phyloP scores from a whole-genome alignment of 2,797 vertebrate species.

The Galaxias olidus region DNA sequence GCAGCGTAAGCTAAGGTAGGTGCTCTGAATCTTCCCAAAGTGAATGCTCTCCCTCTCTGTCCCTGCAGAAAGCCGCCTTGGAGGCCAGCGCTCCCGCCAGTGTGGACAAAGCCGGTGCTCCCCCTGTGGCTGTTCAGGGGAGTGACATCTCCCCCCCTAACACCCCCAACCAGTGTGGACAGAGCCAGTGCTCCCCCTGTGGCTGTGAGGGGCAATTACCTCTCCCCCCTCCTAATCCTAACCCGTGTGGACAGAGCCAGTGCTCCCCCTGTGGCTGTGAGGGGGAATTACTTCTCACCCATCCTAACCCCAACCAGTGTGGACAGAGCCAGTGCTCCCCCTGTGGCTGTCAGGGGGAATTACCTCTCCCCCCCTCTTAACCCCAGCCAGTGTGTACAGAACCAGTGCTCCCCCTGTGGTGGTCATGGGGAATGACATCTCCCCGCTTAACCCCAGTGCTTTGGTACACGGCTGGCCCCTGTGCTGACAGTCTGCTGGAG shows the following conservation, averaged over 20 bases:
- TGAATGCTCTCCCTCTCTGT: slow-evolving; percentile 44
- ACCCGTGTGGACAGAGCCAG: slow-evolving; percentile 49
- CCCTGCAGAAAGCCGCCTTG: slow-evolving; percentile 61
- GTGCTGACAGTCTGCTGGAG: slow-evolving; percentile 28
- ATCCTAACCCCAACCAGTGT: slow-evolving; percentile 51
- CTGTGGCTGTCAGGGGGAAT: slow-evolving; percentile 71
- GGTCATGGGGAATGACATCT: slow-evolving; percentile 63
- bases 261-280: slow-evolving; percentile 73
- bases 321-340: slow-evolving; percentile 59
- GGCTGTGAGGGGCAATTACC: no score
- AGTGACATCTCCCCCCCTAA: no score
- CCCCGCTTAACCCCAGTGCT: slow-evolving; percentile 11
- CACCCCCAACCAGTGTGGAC: no score
- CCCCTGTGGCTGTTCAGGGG: no score
- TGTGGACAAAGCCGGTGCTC: no score
- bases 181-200: no score
- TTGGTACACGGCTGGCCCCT: slow-evolving; percentile 24
- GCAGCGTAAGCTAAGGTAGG: slow-evolving; percentile 41
- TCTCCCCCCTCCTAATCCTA: no score
- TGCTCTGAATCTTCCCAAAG: slow-evolving; percentile 39
- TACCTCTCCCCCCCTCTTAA: slow-evolving; percentile 30
- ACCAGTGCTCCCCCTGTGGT: slow-evolving; percentile 67
- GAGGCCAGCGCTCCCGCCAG: slow-evolving; percentile 35
- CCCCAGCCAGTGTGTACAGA: slow-evolving; percentile 50
- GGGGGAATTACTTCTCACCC: slow-evolving; percentile 51